Evolutionary conservation across 2,888 invertebrate species (phyloP), one percentile per base, ranked within the genome.

Genomic region (Thelaira solivaga): DNA sequence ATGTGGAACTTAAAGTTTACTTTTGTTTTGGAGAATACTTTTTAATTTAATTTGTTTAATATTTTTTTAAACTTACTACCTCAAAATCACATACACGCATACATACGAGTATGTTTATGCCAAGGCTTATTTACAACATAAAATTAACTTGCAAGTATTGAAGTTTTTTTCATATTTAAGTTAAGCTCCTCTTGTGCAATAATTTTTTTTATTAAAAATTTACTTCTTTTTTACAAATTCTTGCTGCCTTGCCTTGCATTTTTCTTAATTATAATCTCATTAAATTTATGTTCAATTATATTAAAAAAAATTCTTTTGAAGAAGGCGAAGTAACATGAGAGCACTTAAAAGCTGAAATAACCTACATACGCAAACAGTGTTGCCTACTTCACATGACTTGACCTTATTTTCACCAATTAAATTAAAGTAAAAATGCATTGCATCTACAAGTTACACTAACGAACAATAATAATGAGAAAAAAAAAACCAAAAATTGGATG

Each of bases 341-440:
- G 53, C 65, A 53, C 41, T 53, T 55, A 10, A 36, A 68, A 34
- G 20, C 10, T 24, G 4, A 24, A 36, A 49, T 24, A 34, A 49
- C 24, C 47, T 39, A 31, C 18, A 49, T 36, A 39, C 29, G 45
- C 18, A 2, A 68, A 29, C 20, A 39, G 7, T 31, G 36, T 39
- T 59, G 68, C 20, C 57, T 59, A 49, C 34, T 59, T 29, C 36
- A 39, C 59, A 69, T 47, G 36, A 7, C 13, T 13, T 47, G 59
- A 49, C 68, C 57, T 41, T 5, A 59, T 36, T 34, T 34, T 11
- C 34, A 49, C 20, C 36, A 69, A 49, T 59, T 59, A 49, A 49
- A 49, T 49, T 69, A 36, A 29, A 20, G 39, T 59, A 16, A 29
- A 69, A 49, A 8, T 45, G 47, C 13, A 72, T 47, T 64, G 36